Percentiles rank a stretch among this genome's conserved stretches.
These are phyloP conservation scores for Hydropsyche tenuis DNA, from an alignment of 1,140 invertebrate species.

Conservation along the genomic window DNA sequence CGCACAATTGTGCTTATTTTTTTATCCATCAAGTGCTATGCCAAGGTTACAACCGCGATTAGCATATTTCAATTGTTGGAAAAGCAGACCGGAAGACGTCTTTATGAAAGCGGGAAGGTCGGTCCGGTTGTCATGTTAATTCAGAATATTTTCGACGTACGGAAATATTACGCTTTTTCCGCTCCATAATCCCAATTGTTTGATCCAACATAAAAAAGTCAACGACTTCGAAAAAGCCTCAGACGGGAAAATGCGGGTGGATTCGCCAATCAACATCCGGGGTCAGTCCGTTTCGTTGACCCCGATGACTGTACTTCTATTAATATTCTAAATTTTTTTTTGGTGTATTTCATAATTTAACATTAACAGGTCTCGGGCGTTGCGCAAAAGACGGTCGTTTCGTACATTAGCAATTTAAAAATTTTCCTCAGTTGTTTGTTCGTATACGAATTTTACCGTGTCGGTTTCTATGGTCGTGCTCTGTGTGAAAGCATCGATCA, in stretches of 20 bases:
- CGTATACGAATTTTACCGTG: background rate
- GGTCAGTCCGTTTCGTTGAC: conserved; percentile 7
- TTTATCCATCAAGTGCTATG: conserved; percentile 24
- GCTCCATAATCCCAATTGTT: too few relatives aligned
- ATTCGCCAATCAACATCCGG: background rate
- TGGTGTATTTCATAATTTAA: too few relatives aligned
- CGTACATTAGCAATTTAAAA: too few relatives aligned
- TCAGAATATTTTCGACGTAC: background rate
- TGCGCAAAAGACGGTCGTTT: too few relatives aligned
- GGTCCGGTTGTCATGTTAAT: conserved; percentile 2
- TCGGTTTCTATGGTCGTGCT: background rate
- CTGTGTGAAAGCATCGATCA: conserved; percentile 10
- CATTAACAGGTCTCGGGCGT: too few relatives aligned
- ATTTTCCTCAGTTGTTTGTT: background rate
- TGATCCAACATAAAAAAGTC: too few relatives aligned
- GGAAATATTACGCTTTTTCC: too few relatives aligned
- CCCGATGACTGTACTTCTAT: background rate
- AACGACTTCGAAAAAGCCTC: too few relatives aligned
- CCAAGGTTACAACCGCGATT: conserved; percentile 3
- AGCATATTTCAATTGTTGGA: conserved; percentile 11
- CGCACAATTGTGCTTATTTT: background rate
- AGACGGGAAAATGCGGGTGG: background rate
- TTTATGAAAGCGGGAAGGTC: background rate
- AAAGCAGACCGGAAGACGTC: conserved; percentile 8
- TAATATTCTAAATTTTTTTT: too few relatives aligned